Conservation (phyloP, 1,140 invertebrate genomes). For the Drosophila albomicans region DNA sequence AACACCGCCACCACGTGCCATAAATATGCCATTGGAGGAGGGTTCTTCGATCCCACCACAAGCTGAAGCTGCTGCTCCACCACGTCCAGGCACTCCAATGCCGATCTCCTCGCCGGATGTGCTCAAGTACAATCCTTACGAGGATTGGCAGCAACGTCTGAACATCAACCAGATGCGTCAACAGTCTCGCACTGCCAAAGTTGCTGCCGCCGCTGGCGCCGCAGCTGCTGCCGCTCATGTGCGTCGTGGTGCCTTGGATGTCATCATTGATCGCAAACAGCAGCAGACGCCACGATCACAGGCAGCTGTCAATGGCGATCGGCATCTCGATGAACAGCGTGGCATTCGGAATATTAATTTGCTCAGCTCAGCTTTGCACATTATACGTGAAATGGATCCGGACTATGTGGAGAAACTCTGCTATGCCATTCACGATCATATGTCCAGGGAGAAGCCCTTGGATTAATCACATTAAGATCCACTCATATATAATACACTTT, state of each 20-base stretch:
- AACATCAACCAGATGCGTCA: background rate
- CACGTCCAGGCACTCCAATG: background rate
- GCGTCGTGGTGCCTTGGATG: background rate
- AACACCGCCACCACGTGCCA: no score
- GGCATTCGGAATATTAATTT: conserved; percentile 21
- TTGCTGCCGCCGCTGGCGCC: background rate
- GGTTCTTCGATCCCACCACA: no score
- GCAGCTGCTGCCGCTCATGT: background rate
- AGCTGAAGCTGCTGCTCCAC: no score
- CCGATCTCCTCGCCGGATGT: background rate
- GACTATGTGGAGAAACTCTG: conserved; percentile 22
- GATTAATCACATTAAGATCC: background rate
- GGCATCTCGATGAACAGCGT: background rate
- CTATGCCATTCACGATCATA: conserved; percentile 28
- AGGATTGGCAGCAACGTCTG: background rate
- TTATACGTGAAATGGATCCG: conserved; percentile 35
- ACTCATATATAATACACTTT: no score
- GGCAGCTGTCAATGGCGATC: background rate
- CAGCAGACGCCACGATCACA: background rate
- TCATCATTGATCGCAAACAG: background rate
- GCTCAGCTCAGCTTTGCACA: conserved; percentile 2
- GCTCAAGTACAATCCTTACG: background rate
- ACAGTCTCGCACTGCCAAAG: background rate
- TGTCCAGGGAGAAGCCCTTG: background rate
- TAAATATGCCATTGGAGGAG: no score